A percentile compares a stretch with the other conserved stretches of the same genome.
Conservation (phyloP, 1,140 invertebrate species). For the Holcopasites calliopsidis region DNA sequence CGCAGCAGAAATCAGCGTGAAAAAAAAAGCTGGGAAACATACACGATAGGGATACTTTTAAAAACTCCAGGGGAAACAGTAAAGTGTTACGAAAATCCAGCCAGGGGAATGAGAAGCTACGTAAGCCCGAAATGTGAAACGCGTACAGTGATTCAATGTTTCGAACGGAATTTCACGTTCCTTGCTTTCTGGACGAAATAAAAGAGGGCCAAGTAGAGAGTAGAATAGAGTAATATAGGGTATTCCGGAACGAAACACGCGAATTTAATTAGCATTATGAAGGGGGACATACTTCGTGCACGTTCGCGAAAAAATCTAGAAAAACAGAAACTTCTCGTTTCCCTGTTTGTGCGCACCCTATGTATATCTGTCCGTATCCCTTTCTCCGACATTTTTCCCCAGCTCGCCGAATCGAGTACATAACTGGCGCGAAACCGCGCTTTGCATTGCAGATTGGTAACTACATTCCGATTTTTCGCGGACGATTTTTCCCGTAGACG, state of each 20-base stretch:
- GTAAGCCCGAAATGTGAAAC: no score
- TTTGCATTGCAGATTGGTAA: conserved; percentile 68
- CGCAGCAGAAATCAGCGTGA: no score
- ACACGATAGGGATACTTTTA: no score
- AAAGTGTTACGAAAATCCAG: no score
- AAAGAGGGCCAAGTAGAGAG: no score
- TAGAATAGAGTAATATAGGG: no score
- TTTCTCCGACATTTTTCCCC: conserved; percentile 30
- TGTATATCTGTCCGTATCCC: conserved; percentile 3
- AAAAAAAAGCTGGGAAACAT: no score
- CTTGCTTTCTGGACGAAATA: neutral
- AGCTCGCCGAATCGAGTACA: conserved; percentile 40
- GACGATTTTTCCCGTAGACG: conserved; percentile 50
- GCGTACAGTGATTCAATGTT: neutral
- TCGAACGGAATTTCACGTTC: neutral
- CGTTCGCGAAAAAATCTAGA: conserved; percentile 6
- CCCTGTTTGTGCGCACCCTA: neutral
- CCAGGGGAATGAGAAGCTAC: no score
- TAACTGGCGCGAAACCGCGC: conserved; percentile 58
- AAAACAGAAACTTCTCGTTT: conserved; percentile 6
- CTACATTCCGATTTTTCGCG: conserved; percentile 64
- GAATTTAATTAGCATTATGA: conserved; percentile 31
- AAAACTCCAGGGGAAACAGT: no score
- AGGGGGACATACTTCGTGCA: neutral
- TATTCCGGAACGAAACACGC: conserved; percentile 10